A percentile compares a stretch with the other conserved stretches of the same genome.
Evolutionary conservation across 35 echinoderm and acorn worm genomes (phyloP).

Genomic region (Holothuria glaberrima): DNA sequence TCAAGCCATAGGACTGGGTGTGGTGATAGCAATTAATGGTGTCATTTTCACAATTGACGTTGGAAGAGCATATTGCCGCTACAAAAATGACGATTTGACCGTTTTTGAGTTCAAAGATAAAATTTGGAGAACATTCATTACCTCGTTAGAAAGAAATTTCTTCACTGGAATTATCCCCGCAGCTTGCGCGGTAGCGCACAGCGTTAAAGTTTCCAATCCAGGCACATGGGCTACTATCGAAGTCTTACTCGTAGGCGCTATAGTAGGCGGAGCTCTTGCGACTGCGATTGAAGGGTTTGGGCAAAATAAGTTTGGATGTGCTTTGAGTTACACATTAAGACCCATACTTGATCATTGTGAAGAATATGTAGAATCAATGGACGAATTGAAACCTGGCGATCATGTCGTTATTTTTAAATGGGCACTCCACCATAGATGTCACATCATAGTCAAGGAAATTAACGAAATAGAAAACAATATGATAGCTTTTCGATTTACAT

Average conservation of each 20-base stretch:
- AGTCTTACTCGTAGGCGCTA: no score
- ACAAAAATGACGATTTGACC: no score
- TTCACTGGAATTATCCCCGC: neutral
- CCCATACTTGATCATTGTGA: neutral
- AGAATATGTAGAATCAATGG: neutral
- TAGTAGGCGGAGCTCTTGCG: no score
- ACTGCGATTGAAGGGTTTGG: no score
- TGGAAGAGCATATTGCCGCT: no score
- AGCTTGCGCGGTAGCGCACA: neutral
- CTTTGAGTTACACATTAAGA: neutral
- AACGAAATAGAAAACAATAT: neutral
- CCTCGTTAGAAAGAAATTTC: neutral
- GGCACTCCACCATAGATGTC: neutral
- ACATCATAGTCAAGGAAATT: constrained; percentile 22
- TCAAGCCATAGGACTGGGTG: no score
- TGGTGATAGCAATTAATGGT: no score
- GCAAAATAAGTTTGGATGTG: no score
- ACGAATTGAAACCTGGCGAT: constrained; percentile 14
- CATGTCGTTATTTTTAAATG: neutral
- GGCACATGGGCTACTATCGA: neutral
- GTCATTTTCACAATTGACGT: no score
- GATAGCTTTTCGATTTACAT: neutral
- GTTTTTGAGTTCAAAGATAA: no score
- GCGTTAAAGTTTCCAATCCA: neutral
- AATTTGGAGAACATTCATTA: no score